Conservation (phyloP, 1,140 invertebrate genomes). For the Eriosoma lanigerum region DNA sequence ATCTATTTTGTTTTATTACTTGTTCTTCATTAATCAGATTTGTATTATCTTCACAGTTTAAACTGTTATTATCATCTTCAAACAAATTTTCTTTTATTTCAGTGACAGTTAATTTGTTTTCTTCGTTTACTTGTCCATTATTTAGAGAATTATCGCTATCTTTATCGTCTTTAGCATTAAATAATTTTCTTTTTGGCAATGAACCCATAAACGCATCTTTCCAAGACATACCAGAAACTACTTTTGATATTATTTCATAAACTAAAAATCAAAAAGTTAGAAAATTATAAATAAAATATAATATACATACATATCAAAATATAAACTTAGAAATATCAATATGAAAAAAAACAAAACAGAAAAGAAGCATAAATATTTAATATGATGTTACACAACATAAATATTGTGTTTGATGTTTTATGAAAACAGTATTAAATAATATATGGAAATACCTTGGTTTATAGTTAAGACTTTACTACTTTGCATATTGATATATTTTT, state of each 20-base stretch:
- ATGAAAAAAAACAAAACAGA: no score
- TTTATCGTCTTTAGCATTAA: conserved; percentile 54
- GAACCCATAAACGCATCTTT: conserved; percentile 80
- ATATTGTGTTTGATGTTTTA: background rate
- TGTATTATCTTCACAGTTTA: no score
- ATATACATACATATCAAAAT: no score
- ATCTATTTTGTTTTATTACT: no score
- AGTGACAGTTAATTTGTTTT: background rate
- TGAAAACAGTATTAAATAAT: conserved; percentile 36
- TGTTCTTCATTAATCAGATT: no score
- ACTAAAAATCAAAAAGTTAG: conserved; percentile 63
- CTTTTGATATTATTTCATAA: conserved; percentile 84
- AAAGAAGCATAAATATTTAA: no score
- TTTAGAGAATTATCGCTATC: background rate
- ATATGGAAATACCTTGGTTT: conserved; percentile 78
- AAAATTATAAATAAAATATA: no score
- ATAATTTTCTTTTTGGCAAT: conserved; percentile 75
- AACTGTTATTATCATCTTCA: background rate
- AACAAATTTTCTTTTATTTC: background rate
- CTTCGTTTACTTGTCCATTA: background rate
- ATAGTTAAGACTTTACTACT: conserved; percentile 92
- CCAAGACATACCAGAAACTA: conserved; percentile 80
- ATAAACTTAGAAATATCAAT: no score
- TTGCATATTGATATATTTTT: conserved; percentile 89
- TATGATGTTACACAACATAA: no score